Base-by-base conservation (phyloP, 2,113 vertebrate species). In the Brienomyrus brachyistius region DNA sequence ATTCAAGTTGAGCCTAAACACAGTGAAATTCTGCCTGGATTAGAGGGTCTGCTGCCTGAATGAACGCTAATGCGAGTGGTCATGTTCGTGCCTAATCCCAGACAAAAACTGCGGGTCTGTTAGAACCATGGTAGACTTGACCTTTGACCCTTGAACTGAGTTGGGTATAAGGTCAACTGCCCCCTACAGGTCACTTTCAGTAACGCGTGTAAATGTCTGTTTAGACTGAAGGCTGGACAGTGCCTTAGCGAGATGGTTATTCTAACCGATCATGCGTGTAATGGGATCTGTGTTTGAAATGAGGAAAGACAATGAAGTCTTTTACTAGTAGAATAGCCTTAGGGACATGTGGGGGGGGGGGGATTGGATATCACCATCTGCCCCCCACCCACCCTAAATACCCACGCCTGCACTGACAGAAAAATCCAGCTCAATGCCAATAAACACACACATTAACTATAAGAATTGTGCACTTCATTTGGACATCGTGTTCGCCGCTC, bases 261-360 rank as follows among this genome's bases (percentile, higher is more conserved):
- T 89, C 70, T 40, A 82, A 80, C 70, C 70, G 23, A 89, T 89
- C 77, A 51, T 0, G 51, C 88, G 35, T 83, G 88, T 83, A 89
- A 83, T 83, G 51, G 74, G 70, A n/a, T 83, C 50, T 83, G 48
- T 82, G 47, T 83, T 56, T 82, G 13, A 23, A 89, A 77, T 77
- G 62, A 77, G 47, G 47, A 13, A 7, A 88, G 88, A 35, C 23
- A 88, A 88, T 82, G 70, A 82, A 27, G 47, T 77, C 88, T 35
- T 48, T 66, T 47, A 45, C 27, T 52, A 13, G 50, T 35, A 35
- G 85, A 86, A 86, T 86, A 51, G 85, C 50, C 23, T 86, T 48
- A 50, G 50, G 50, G 27, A 40, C 6, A 87, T 40, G 48, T 9
- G 50, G 13, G 51, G 51, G 51, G 51, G 43, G 80, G 7, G 54